phyloP scores from a whole-genome alignment of 2,797 vertebrate genomes.

The Melopsittacus undulatus region DNA sequence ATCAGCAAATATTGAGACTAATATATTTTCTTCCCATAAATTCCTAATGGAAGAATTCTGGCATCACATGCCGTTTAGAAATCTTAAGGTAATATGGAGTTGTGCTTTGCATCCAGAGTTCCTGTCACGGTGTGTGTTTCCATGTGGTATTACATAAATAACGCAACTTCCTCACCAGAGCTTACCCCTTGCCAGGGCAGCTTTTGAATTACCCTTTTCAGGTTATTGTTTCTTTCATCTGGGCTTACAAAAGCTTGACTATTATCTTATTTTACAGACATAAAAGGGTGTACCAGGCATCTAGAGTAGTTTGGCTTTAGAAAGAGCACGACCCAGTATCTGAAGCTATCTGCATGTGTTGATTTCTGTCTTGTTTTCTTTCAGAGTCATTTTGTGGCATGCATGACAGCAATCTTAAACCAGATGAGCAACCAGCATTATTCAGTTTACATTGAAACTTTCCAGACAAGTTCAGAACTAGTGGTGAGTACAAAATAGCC shows the following conservation, averaged over 20 bases:
- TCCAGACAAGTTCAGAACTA: constrained; percentile 85
- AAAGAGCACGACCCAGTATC: neutral
- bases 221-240: neutral
- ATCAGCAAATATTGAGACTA: neutral
- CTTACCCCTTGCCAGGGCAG: neutral
- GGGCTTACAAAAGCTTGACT: neutral
- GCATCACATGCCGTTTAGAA: neutral
- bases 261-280: neutral
- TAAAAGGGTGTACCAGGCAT: neutral
- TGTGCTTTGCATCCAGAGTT: neutral
- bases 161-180: neutral
- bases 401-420: constrained; percentile 95
- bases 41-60: neutral
- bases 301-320: neutral
- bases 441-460: constrained; percentile 90
- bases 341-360: neutral
- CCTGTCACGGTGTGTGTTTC: neutral
- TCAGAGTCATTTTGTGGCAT: constrained; percentile 94
- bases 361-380: constrained; percentile 50
- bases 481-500: constrained; percentile 83
- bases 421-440: constrained; percentile 95
- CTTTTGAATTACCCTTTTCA: neutral
- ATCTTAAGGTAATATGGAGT: neutral
- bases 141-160: neutral
- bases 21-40: neutral